A percentile compares a stretch with the other conserved stretches of the same genome.
These are phyloP conservation scores for Chloromyia formosa DNA, from an alignment of 2,888 invertebrate species.

Conservation along the genomic window DNA sequence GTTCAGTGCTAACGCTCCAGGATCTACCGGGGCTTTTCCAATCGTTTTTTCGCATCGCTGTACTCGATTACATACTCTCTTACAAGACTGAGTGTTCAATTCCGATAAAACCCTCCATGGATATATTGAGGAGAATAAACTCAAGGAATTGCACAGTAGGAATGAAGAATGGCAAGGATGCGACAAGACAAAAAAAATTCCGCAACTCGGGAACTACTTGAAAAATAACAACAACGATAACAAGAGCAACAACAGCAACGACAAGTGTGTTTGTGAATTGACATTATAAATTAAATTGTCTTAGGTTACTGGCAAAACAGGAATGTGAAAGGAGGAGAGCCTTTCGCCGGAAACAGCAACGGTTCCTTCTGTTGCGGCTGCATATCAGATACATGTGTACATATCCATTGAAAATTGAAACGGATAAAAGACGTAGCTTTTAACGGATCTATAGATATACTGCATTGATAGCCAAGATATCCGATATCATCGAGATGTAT, in stretches of 20 bases:
- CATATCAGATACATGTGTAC: not conserved
- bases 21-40: slow-evolving; percentile 27
- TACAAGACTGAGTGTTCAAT: slow-evolving; percentile 48
- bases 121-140: slow-evolving; percentile 44
- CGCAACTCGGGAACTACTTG: slow-evolving; percentile 20
- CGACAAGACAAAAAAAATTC: slow-evolving; percentile 24
- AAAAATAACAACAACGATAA: slow-evolving; percentile 28
- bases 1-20: slow-evolving; percentile 34
- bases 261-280: slow-evolving; percentile 23
- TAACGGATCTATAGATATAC: slow-evolving; percentile 4
- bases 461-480: slow-evolving; percentile 3
- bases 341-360: slow-evolving; percentile 11
- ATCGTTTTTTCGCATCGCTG: slow-evolving; percentile 29
- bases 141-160: slow-evolving; percentile 26
- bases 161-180: slow-evolving; percentile 17
- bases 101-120: slow-evolving; percentile 47
- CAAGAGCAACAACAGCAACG: no score
- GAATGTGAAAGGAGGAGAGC: slow-evolving; percentile 9
- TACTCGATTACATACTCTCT: slow-evolving; percentile 47
- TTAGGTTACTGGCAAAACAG: slow-evolving; percentile 30
- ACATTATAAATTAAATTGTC: slow-evolving; percentile 44
- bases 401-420: not conserved
- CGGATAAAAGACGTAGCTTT: slow-evolving; percentile 3
- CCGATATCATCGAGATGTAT: slow-evolving; percentile 13
- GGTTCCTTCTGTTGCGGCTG: not conserved